Percentiles rank a stretch among this genome's conserved stretches.
Conservation (phyloP, 2,888 invertebrate species). For the Oxyteleia sp. region DNA sequence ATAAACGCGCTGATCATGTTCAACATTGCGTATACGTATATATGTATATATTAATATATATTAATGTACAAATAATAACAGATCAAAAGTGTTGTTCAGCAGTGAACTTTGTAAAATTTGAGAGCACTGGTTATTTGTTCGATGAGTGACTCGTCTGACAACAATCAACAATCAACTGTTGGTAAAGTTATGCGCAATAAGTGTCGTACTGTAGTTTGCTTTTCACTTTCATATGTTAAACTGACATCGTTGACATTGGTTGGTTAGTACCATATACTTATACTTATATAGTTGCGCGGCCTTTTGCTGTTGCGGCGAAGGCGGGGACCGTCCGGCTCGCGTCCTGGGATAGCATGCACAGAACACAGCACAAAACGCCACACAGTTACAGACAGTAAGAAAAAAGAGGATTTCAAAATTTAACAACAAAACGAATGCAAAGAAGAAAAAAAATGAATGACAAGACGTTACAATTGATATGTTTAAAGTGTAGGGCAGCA, state of each 20-base stretch:
- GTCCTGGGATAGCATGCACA: conserved; percentile 88
- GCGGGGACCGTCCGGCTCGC: conserved; percentile 87
- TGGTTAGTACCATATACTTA: conserved; percentile 83
- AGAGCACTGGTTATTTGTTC: conserved; percentile 13
- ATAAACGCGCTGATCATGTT: too few species aligned
- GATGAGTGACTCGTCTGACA: conserved; percentile 17
- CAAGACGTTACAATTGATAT: conserved; percentile 50
- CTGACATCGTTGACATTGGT: conserved; percentile 64
- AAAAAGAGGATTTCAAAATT: conserved; percentile 75
- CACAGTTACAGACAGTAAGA: conserved; percentile 86
- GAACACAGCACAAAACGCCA: conserved; percentile 87
- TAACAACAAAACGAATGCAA: conserved; percentile 54
- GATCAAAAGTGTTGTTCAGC: conserved; percentile 31
- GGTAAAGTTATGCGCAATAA: conserved; percentile 20
- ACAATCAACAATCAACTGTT: conserved; percentile 11
- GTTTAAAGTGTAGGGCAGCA: conserved; percentile 43
- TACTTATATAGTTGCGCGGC: conserved; percentile 87
- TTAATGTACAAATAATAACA: conserved; percentile 9
- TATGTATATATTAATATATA: too few species aligned
- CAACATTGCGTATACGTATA: conserved; percentile 3
- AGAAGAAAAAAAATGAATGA: conserved; percentile 31
- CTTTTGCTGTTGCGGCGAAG: conserved; percentile 86
- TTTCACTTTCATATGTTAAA: conserved; percentile 55
- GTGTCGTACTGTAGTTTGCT: conserved; percentile 29
- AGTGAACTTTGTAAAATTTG: conserved; percentile 11